These are phyloP conservation scores for Ceratotherium simum DNA, from an alignment of 2,113 vertebrate species.

Conservation along the genomic window DNA sequence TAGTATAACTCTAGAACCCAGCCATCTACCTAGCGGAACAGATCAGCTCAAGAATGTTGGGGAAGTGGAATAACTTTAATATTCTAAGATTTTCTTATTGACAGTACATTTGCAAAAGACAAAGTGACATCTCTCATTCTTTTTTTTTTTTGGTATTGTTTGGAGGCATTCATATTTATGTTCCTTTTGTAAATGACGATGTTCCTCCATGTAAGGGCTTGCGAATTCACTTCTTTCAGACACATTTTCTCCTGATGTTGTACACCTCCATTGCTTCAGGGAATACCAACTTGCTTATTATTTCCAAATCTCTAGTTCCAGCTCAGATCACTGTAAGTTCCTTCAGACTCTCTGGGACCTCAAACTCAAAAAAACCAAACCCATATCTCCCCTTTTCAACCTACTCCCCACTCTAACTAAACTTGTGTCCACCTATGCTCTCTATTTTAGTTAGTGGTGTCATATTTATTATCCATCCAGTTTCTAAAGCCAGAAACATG, in stretches of 20 bases:
- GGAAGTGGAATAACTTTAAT: background rate
- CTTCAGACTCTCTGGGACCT: background rate
- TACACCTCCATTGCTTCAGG: background rate
- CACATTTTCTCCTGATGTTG: background rate
- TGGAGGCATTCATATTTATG: background rate
- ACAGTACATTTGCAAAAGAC: background rate
- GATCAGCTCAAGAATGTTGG: background rate
- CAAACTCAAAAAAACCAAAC: background rate
- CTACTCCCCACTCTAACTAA: background rate
- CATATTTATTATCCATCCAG: background rate
- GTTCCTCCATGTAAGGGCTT: background rate
- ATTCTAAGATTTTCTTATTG: background rate
- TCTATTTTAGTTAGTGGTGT: background rate
- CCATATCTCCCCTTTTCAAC: background rate
- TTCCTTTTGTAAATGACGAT: background rate
- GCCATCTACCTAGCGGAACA: background rate
- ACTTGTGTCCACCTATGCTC: no score
- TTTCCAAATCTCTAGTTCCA: background rate
- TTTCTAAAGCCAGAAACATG: background rate
- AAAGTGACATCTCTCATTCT: background rate
- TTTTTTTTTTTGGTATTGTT: background rate
- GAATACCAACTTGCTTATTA: background rate
- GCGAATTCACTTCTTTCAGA: background rate
- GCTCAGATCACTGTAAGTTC: background rate
- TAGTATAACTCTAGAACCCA: background rate